Evolutionary conservation across 2,797 vertebrate species (phyloP).

Genomic region (Gadopsis bispinosus): DNA sequence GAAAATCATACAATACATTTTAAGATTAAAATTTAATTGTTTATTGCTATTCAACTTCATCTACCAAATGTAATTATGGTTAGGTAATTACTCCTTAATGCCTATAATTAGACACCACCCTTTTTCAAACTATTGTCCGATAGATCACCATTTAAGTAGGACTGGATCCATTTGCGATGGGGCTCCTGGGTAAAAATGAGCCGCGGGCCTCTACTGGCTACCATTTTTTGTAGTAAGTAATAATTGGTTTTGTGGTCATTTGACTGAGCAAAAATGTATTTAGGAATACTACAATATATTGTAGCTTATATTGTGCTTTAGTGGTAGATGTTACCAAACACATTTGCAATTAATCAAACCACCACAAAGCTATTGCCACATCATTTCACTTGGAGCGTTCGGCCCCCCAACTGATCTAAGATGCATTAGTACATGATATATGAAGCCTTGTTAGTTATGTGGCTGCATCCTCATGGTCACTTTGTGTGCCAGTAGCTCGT

Average conservation of each 20-base stretch:
- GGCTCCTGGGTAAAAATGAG: not conserved
- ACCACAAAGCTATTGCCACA: not conserved
- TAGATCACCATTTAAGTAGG: not conserved
- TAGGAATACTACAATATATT: not conserved
- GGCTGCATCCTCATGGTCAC: not conserved
- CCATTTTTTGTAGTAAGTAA: not conserved
- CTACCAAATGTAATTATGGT: not conserved
- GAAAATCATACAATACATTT: not conserved
- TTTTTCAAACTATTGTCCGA: not conserved
- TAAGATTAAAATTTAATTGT: rapidly evolving
- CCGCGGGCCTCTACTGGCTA: not conserved
- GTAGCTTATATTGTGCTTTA: not conserved
- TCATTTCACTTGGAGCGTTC: not conserved
- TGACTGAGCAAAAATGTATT: not conserved
- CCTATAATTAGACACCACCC: constrained; percentile 6
- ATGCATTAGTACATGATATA: not conserved
- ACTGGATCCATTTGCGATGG: too few species aligned
- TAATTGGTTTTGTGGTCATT: not conserved
- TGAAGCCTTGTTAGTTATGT: not conserved
- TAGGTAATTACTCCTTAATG: not conserved
- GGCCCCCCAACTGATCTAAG: not conserved
- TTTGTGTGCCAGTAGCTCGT: not conserved
- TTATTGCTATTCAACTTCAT: not conserved
- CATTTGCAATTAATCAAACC: not conserved
- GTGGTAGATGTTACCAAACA: not conserved